Conservation (phyloP, 2,888 invertebrate genomes). For the Tetanocera ferruginea region DNA sequence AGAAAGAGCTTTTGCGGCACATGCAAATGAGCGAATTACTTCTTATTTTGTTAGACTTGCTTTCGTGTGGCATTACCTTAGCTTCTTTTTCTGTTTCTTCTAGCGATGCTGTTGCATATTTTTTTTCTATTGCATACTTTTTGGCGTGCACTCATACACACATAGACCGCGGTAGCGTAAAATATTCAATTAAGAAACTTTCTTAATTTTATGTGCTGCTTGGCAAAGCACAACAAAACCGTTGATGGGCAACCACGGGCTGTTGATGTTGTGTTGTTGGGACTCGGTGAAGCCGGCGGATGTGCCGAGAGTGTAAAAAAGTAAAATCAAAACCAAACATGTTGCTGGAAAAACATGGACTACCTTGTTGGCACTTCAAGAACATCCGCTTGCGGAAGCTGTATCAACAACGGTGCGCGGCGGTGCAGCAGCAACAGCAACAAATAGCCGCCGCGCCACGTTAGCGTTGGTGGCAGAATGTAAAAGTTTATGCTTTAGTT, state of each 20-base stretch:
- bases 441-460: neutral
- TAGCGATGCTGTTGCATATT: neutral
- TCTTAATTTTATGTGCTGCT: slow-evolving; percentile 23
- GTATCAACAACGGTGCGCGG: neutral
- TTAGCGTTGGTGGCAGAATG: neutral
- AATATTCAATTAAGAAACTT: slow-evolving; percentile 36
- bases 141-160: neutral
- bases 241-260: neutral
- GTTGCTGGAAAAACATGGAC: neutral
- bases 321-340: neutral
- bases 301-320: neutral
- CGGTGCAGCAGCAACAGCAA: slow-evolving; percentile 26
- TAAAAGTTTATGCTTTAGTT: neutral
- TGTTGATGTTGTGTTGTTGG: too few relatives aligned
- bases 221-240: neutral
- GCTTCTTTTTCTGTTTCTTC: neutral
- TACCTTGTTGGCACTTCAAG: slow-evolving; percentile 15
- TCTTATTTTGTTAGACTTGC: neutral
- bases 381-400: slow-evolving; percentile 35
- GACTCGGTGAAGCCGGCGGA: too few relatives aligned
- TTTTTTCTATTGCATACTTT: slow-evolving; percentile 26
- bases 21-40: neutral
- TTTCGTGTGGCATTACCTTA: neutral
- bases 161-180: slow-evolving; percentile 6
- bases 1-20: neutral